Evolutionary conservation across 2,113 vertebrate species (phyloP).

Genomic region (Willisornis vidua): DNA sequence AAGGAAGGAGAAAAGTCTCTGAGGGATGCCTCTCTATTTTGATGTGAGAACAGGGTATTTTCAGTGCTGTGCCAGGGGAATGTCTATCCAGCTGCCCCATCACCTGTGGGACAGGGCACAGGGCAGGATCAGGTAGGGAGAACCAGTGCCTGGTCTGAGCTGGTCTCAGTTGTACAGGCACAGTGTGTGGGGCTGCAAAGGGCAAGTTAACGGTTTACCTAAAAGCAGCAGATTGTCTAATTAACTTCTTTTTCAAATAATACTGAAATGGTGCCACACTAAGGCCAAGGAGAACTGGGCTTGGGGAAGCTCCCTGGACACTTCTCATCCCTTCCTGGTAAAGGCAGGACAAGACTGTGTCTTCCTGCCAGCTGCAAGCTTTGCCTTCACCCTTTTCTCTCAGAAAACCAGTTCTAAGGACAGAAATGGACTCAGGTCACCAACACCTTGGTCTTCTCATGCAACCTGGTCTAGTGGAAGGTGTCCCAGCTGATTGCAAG

Average conservation of each 20-base stretch:
- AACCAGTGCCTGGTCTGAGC: not conserved
- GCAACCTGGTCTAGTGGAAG: not conserved
- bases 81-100: not conserved
- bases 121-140: not conserved
- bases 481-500: not conserved
- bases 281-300: not conserved
- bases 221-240: conserved; percentile 1
- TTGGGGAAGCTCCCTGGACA: not conserved
- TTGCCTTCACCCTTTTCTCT: not conserved
- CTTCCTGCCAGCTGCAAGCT: not conserved
- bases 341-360: not conserved
- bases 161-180: not conserved
- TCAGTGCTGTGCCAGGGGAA: not conserved
- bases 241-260: not conserved
- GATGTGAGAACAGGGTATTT: not conserved
- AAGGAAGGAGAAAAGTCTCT: not conserved
- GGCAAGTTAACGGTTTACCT: not conserved
- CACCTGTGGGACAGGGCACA: rapidly evolving
- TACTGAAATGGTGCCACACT: not conserved
- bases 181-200: not conserved
- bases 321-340: not conserved
- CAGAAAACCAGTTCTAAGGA: not conserved
- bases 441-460: not conserved
- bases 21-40: rapidly evolving
- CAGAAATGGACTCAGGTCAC: not conserved